A percentile compares a stretch with the other conserved stretches of the same genome.
phyloP scores from a whole-genome alignment of 2,888 invertebrate genomes.

The Nymphalis polychloros region DNA sequence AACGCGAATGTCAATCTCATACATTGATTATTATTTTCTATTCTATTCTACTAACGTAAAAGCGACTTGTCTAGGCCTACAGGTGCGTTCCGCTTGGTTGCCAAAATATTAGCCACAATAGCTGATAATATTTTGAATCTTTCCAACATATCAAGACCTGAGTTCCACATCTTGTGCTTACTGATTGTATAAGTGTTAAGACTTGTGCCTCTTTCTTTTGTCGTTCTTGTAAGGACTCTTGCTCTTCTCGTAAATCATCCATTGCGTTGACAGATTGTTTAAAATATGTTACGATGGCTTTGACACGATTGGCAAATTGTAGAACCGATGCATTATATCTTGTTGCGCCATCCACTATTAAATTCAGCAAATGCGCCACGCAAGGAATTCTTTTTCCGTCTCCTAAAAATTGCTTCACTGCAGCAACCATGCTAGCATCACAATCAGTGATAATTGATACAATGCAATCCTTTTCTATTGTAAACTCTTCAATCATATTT shows the following conservation, averaged over 20 bases:
- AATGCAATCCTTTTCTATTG: slow-evolving; percentile 29
- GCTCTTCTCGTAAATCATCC: slow-evolving; percentile 47
- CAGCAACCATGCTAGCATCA: slow-evolving; percentile 42
- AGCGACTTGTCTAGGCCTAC: too few relatives aligned
- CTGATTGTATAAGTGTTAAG: slow-evolving; percentile 45
- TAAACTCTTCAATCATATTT: slow-evolving; percentile 4
- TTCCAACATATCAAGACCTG: slow-evolving; percentile 46
- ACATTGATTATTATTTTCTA: too few relatives aligned
- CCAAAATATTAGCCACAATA: slow-evolving; percentile 27
- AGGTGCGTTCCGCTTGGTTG: slow-evolving; percentile 24
- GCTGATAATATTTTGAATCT: slow-evolving; percentile 22
- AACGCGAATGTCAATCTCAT: too few relatives aligned
- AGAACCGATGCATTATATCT: slow-evolving; percentile 42
- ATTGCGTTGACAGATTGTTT: slow-evolving; percentile 48
- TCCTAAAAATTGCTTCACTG: slow-evolving; percentile 44
- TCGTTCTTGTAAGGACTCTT: too few relatives aligned
- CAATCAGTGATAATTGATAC: slow-evolving; percentile 34
- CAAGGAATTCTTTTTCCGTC: slow-evolving; percentile 41
- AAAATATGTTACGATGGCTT: slow-evolving; percentile 43
- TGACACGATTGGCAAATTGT: slow-evolving; percentile 39
- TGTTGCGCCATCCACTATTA: slow-evolving; percentile 39
- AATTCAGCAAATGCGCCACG: too few relatives aligned
- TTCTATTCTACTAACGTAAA: too few relatives aligned
- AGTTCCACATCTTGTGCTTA: slow-evolving; percentile 49
- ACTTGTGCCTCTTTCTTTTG: slow-evolving; percentile 45